Evolutionary conservation across 1,140 invertebrate genomes (phyloP).

Genomic region (Leptinotarsa lineolata): DNA sequence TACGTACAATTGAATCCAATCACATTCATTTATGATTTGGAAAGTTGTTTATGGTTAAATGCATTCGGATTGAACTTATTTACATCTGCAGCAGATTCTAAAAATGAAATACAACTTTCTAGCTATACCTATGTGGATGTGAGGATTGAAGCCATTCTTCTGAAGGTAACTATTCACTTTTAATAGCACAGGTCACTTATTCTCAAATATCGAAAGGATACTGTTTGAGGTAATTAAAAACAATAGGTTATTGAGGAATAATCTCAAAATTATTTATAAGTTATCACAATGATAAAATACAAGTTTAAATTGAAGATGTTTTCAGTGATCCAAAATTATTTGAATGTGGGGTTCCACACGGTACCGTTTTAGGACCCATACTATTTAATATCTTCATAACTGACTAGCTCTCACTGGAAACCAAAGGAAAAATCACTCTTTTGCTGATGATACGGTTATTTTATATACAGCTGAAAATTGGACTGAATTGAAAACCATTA

Average conservation of each 20-base stretch:
- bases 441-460: no score
- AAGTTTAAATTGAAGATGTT: no score
- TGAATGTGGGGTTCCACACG: no score
- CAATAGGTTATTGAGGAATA: not conserved
- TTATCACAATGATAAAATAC: no score
- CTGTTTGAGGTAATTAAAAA: not conserved
- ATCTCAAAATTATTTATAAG: no score
- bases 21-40: constrained; percentile 80
- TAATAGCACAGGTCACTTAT: not conserved
- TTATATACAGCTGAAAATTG: no score
- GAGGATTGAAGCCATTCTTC: constrained; percentile 87
- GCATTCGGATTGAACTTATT: constrained; percentile 89
- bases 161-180: constrained; percentile 65
- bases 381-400: no score
- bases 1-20: constrained; percentile 90
- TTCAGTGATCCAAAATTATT: no score
- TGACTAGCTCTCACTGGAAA: no score
- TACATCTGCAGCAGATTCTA: constrained; percentile 65
- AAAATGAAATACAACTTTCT: constrained; percentile 53
- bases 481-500: no score
- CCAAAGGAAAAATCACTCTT: no score
- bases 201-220: not conserved
- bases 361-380: no score
- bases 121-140: constrained; percentile 80
- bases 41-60: constrained; percentile 89